Evolutionary conservation across 2,888 invertebrate species (phyloP), one percentile per base, ranked within the genome.

Genomic region (Ashinkailepas kermadecensis): DNA sequence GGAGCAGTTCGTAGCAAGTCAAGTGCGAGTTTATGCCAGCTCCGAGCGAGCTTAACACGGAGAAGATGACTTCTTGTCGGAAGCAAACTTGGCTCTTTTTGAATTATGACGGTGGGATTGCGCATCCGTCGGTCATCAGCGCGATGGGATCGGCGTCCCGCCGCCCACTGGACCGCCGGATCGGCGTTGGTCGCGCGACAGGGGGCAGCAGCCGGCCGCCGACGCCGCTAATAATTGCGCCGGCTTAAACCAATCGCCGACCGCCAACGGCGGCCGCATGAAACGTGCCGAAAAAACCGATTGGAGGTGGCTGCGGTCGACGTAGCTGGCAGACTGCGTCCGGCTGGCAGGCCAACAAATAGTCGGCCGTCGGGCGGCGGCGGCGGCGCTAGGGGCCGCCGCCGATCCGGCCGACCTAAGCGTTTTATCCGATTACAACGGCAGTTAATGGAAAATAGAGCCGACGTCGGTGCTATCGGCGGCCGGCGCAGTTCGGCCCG

Each of bases 371-470:
- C 25, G 4, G 13, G 12, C 12, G 12, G 23, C 67, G 67, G 25
- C 25, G 25, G 13, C 67, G 67, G 13, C 67, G 67, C n/a, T 2
- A 25, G 11, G 10, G n/a, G 4, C 12, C 25, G 67, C 25, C 11
- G 25, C 12, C 25, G 11, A 6, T 4, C 13, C 7, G 0, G 65
- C n/a, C n/a, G n/a, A 23, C n/a, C n/a, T 11, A 11, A 13, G 25
- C 67, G 6, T 67, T 67, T n/a, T 67, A 67, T 67, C 67, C 67
- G 67, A 67, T 67, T 67, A 67, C 67, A n/a, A 4, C 67, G 67
- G n/a, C 25, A 67, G 67, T 67, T 67, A 67, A 67, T 67, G 67
- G 67, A 67, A 67, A 67, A 67, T 67, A 67, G 67, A 67, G 25
- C 67, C 67, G 12, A 4, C 12, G 3, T 25, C 25, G 67, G 67